Conservation (phyloP, 2,888 invertebrate species). For the Amphiduros pacificus region DNA sequence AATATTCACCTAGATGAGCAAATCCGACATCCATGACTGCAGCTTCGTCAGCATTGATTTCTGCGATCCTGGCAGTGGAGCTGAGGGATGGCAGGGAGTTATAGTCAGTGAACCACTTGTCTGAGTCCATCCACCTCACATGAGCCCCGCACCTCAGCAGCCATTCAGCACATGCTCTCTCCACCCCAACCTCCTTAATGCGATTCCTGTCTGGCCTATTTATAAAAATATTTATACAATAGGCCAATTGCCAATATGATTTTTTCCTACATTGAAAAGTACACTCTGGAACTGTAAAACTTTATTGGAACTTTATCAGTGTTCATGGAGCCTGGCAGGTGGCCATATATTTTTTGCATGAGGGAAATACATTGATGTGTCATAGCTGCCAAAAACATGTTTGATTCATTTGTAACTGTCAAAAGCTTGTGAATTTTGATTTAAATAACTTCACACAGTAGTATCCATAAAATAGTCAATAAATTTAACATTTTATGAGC, state of each 20-base stretch:
- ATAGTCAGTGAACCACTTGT: conserved; percentile 69
- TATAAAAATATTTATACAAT: background rate
- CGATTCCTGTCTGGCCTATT: conserved; percentile 46
- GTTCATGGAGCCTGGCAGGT: background rate
- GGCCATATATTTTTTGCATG: too few species aligned
- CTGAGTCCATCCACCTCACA: conserved; percentile 70
- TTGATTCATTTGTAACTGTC: too few species aligned
- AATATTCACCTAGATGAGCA: conserved; percentile 71
- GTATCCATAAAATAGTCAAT: too few species aligned
- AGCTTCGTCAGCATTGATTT: conserved; percentile 80
- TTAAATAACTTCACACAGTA: too few species aligned
- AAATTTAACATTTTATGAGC: too few species aligned
- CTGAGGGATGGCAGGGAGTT: conserved; percentile 70
- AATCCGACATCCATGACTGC: conserved; percentile 85
- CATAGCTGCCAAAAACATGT: too few species aligned
- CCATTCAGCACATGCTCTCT: conserved; percentile 94
- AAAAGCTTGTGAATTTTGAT: too few species aligned
- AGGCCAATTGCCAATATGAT: background rate
- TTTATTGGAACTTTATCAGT: background rate
- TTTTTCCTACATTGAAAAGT: too few species aligned
- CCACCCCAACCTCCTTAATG: conserved; percentile 72
- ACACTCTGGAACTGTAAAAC: too few species aligned
- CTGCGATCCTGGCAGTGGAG: conserved; percentile 64
- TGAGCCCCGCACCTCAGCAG: conserved; percentile 85
- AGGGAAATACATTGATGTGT: too few species aligned